Base-by-base conservation (phyloP, 1,140 invertebrate genomes). In the Laodelphax striatellus region DNA sequence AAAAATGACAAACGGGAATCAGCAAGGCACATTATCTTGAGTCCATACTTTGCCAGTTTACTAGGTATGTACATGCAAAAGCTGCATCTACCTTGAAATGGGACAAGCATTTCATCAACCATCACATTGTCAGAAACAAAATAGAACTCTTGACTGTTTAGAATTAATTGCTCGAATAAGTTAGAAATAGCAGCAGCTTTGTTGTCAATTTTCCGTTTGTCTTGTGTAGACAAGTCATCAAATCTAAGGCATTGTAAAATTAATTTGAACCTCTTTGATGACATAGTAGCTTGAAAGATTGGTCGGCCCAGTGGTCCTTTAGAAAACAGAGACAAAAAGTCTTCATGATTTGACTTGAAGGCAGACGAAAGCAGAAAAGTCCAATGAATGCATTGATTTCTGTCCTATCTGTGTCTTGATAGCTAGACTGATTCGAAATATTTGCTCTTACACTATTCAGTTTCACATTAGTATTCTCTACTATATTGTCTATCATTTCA, bases 101-200 rank as follows among this genome's bases (percentile, higher is more conserved):
- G 57, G 17, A 71, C 58, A 14, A 76, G 60, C 65, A 72, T 74
- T 67, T 77, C 74, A 65, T 77, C 43, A 11, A 58, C 28, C 2
- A 43, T 58, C 2, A 50, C 57, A 34, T 21, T 5, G n/a, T 1
- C 6, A 9, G 57, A 58, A 1, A 50, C 13, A 6, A 4, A 50
- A 58, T 58, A 58, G 1, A 52, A 11, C 28, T 19, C 31, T 50
- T 58, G 19, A n/a, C 11, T 24, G 16, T 60, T 50, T 50, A 10
- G 5, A 2, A 50, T 19, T 2, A 46, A 21, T 50, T n/a, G 44
- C n/a, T 58, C 19, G 22, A 58, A 58, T 22, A 58, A 46, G 1
- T 58, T 42, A 4, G 57, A 46, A 19, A 58, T 58, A 5, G 43
- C 2, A 21, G 19, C 57, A 6, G 43, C 57, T 28, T 58, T 58